phyloP scores from a whole-genome alignment of 2,797 vertebrate species.

The Sylvilagus floridanus region DNA sequence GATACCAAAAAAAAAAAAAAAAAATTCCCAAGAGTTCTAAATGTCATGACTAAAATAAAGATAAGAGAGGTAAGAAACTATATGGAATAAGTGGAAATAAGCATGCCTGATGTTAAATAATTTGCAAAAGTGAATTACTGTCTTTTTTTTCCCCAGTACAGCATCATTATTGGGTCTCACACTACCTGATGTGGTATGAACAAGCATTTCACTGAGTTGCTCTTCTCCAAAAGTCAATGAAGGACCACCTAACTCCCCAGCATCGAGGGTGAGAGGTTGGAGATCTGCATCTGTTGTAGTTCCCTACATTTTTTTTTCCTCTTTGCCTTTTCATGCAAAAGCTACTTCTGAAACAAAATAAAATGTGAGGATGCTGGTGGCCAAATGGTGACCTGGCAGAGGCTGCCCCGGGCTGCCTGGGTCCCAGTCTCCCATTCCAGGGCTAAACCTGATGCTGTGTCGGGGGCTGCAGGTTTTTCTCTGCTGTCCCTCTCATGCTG shows the following conservation, averaged over 20 bases:
- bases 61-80: background rate
- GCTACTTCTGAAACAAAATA: background rate
- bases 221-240: background rate
- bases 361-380: background rate
- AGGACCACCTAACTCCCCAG: background rate
- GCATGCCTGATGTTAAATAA: background rate
- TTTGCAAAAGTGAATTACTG: background rate
- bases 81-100: background rate
- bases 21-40: background rate
- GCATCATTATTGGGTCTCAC: background rate
- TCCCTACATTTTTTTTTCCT: background rate
- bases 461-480: background rate
- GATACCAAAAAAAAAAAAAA: background rate
- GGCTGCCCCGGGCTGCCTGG: background rate
- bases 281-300: background rate
- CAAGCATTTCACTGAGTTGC: background rate
- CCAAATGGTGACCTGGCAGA: background rate
- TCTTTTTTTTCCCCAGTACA: background rate
- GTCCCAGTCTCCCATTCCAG: background rate
- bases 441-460: background rate
- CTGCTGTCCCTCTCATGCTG: no score
- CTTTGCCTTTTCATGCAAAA: background rate
- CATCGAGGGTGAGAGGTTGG: background rate
- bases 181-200: background rate
- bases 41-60: constrained; percentile 35